Base-by-base conservation (phyloP, 2,797 vertebrate species). In the Oreonectes daqikongensis region DNA sequence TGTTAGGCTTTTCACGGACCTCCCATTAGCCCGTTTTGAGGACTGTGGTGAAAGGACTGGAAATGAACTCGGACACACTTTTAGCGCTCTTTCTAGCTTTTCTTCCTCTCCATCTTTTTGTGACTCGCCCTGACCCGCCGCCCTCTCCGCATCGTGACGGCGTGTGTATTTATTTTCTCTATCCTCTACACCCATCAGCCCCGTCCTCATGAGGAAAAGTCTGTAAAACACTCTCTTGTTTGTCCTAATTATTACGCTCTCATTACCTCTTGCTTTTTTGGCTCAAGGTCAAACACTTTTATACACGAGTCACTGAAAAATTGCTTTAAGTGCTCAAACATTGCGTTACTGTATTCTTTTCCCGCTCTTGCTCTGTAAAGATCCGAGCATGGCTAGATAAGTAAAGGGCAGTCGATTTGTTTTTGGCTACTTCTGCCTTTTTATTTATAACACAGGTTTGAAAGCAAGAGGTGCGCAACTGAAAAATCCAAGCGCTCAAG, bases 41-140 rank as follows among this genome's bases (percentile, higher is more conserved):
- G 85, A 61, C 67, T 80, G 87, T 88, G 91, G 83, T 92, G 92
- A 95, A 93, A 92, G 92, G 94, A 94, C 95, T 97, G 95, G 95
- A 93, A 98, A 92, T 95, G 95, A 95, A 95, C 94, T 92, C 92
- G 87, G 89, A 69, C 86, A 84, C 83, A 82, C 83, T 83, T 81
- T 81, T 81, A 82, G 79, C 79, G 73, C 82, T 70, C 83, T 84
- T 81, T 84, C 84, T 82, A 77, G 69, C 72, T 82, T 77, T 30
- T 86, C 52, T 64, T 64, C 64, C 44, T 55, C 77, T 68, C 63
- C 66, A 20, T 86, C 77, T 68, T 61, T 53, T 69, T 69, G 55
- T 52, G 55, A 65, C 66, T 68, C 64, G 28, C 77, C 80, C 80
- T 84, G 81, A 84, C 83, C 83, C 53, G n/a, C 67, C 46, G 53